Evolutionary conservation across 1,140 invertebrate genomes (phyloP), one percentile per base, ranked within the genome.

Genomic region (Drusus annulatus): DNA sequence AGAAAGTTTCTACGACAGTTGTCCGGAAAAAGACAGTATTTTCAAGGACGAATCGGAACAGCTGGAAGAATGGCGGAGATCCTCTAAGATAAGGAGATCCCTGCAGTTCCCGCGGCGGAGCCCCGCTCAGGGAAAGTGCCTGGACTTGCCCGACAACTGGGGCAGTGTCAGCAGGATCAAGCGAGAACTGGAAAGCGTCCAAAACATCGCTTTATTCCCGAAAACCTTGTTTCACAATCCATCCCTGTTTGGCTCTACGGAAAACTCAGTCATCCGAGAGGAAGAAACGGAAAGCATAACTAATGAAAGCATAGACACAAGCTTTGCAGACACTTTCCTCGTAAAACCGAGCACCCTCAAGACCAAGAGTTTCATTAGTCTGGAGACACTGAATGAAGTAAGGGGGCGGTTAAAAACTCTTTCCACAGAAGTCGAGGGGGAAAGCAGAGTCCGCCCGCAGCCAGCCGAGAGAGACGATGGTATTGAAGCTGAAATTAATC

Each of bases 31-130:
- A 51, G 82, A 83, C 79, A 83, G 80, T 63, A 74, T 81, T 58
- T 83, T 83, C 65, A 83, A 79, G 63, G 82, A 83, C 63, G 82
- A 83, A 31, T 54, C 82, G 7, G 79, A 81, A 16, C 82, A 90
- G 82, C 87, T 89, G 8, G 89, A 88, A 25, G 91, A 91, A 81
- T 93, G 92, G 93, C 89, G 90, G 76, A 86, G 91, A 74, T 90
- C 91, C 21, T 91, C 90, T 17, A 92, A 91, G 84, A 85, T 91
- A 21, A 89, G 92, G 51, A 85, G 91, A 71, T 94, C 93, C 13
- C 88, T 94, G 58, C 92, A 94, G 84, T 91, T 92, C 84, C 90
- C 92, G 0, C 91, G 90, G 62, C 87, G 87, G 80, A 86, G 87
- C 78, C 86, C 85, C 0, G 87, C 87, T 23, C 85, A 86, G 56